phyloP scores from a whole-genome alignment of 2,113 vertebrate genomes.

The Macrotus californicus region DNA sequence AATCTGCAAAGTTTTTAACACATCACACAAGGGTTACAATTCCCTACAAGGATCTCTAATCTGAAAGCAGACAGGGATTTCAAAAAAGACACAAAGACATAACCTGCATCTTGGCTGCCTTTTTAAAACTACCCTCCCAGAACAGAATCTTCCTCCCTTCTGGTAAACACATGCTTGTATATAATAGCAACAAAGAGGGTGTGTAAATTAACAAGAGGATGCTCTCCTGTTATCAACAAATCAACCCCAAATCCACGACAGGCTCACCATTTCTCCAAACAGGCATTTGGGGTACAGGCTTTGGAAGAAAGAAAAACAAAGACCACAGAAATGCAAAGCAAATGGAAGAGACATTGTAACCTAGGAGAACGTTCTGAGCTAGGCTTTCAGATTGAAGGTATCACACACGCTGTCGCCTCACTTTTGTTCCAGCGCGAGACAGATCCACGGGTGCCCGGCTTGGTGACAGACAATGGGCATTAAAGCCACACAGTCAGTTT shows the following conservation, averaged over 20 bases:
- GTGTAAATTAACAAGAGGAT: conserved; percentile 61
- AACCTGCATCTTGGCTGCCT: neutral
- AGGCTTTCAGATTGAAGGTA: conserved; percentile 55
- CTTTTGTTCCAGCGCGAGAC: conserved; percentile 72
- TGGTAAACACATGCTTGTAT: conserved; percentile 59
- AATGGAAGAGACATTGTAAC: conserved; percentile 34
- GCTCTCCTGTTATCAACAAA: conserved; percentile 21
- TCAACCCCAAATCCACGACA: conserved; percentile 40
- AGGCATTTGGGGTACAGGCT: conserved; percentile 40
- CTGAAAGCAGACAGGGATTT: conserved; percentile 31
- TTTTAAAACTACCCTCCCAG: conserved; percentile 44
- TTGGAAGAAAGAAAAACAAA: neutral
- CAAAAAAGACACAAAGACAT: neutral
- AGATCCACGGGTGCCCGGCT: conserved; percentile 70
- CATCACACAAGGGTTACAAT: neutral
- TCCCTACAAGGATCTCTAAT: conserved; percentile 45
- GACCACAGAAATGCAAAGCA: neutral
- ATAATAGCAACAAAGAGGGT: conserved; percentile 28
- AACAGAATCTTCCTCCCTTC: conserved; percentile 48
- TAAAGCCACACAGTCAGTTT: conserved; percentile 74
- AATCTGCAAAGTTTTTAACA: neutral
- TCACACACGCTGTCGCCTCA: conserved; percentile 33
- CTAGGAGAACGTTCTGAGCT: conserved; percentile 38
- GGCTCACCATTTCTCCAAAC: conserved; percentile 61
- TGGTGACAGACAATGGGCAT: conserved; percentile 69